Percentiles rank a stretch among this genome's conserved stretches.
Evolutionary conservation across 92 coral and sea anemone genomes (phyloP).

Genomic region (Epizoanthus fatuus): DNA sequence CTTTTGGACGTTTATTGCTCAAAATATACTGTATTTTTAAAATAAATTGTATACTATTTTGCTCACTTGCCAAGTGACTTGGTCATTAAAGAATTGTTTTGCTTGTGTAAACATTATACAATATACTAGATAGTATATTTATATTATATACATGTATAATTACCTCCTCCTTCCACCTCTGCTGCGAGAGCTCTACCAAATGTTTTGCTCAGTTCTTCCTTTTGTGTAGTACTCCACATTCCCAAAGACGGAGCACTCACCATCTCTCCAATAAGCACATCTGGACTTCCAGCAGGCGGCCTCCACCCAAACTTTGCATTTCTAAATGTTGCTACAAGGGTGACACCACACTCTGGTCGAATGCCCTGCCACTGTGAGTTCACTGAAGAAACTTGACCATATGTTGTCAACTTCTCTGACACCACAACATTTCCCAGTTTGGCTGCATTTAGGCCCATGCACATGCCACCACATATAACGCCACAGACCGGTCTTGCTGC

Average conservation of each 20-base stretch:
- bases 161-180: constrained; percentile 14
- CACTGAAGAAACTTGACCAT: background rate
- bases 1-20: too few relatives aligned
- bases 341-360: constrained; percentile 15
- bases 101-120: too few relatives aligned
- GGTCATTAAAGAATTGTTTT: too few relatives aligned
- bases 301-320: constrained; percentile 1
- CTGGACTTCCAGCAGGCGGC: background rate
- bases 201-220: background rate
- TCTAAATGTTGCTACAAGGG: constrained; percentile 2
- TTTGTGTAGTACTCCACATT: background rate
- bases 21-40: too few relatives aligned
- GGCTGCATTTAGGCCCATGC: constrained; percentile 1
- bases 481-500: background rate
- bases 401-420: constrained; percentile 5
- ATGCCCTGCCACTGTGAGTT: background rate
- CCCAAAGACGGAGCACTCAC: background rate
- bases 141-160: background rate
- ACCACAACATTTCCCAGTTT: constrained; percentile 1
- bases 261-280: constrained; percentile 3
- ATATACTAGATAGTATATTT: too few relatives aligned
- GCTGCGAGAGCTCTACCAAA: constrained; percentile 1
- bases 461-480: constrained; percentile 5
- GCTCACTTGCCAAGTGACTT: too few relatives aligned
- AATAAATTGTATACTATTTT: too few relatives aligned